phyloP scores from a whole-genome alignment of 2,888 invertebrate genomes.

The Opisthograptis luteolata region DNA sequence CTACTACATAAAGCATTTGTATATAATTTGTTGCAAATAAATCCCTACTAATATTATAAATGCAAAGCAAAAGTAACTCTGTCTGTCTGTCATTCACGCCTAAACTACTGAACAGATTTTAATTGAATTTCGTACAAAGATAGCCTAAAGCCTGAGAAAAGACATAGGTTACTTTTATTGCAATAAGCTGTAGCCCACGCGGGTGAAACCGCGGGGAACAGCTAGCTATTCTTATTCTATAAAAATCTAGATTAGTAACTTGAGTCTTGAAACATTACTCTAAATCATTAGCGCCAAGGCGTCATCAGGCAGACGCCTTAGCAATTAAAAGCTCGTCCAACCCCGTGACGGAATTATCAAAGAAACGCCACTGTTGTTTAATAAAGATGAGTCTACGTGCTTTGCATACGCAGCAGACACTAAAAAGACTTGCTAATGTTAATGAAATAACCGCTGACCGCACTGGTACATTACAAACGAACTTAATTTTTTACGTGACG shows the following conservation, averaged over 20 bases:
- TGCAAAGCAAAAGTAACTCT: too few relatives aligned
- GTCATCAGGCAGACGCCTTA: slow-evolving; percentile 58
- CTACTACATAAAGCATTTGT: too few relatives aligned
- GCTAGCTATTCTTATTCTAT: not conserved
- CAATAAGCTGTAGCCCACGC: too few relatives aligned
- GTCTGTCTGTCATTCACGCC: too few relatives aligned
- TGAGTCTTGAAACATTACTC: not conserved
- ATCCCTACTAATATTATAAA: too few relatives aligned
- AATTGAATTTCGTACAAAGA: too few relatives aligned
- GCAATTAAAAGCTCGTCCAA: slow-evolving; percentile 58
- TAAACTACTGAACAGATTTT: too few relatives aligned
- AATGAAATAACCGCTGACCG: slow-evolving; percentile 54
- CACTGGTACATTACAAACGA: slow-evolving; percentile 47
- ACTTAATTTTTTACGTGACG: slow-evolving; percentile 64
- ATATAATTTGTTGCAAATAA: too few relatives aligned
- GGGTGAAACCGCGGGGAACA: too few relatives aligned
- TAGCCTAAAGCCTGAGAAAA: too few relatives aligned
- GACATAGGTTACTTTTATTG: too few relatives aligned
- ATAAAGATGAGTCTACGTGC: slow-evolving; percentile 69
- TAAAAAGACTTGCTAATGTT: slow-evolving; percentile 66
- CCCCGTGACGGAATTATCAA: slow-evolving; percentile 58
- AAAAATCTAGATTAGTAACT: too few relatives aligned
- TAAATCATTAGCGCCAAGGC: slow-evolving; percentile 45
- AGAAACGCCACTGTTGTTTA: slow-evolving; percentile 59
- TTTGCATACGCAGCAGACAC: slow-evolving; percentile 54